Conservation (phyloP, 2,888 invertebrate species). For the Pseudococcus jackbeardsleyi region DNA sequence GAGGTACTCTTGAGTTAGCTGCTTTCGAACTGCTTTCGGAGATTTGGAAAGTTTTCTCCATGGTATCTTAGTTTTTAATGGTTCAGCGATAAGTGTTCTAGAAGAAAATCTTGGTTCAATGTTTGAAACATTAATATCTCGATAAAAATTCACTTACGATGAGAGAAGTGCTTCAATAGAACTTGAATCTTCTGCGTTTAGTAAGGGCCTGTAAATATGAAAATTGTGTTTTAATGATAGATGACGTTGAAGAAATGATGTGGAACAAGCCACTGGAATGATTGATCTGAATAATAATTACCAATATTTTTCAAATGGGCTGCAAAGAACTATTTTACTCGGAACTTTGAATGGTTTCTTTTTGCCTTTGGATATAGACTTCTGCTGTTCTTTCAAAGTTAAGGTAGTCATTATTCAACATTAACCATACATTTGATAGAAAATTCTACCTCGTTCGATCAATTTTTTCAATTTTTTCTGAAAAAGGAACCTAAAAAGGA, state of each 20-base stretch:
- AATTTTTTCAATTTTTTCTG: neutral
- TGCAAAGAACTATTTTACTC: constrained; percentile 38
- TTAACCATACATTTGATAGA: neutral
- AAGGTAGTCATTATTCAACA: constrained; percentile 44
- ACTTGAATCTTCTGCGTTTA: neutral
- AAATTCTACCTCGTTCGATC: neutral
- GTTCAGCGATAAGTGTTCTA: neutral
- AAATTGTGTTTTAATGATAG: neutral
- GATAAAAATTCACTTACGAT: neutral
- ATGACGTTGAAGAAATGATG: neutral
- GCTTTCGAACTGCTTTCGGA: constrained; percentile 36
- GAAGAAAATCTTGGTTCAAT: neutral
- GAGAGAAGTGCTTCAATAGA: neutral
- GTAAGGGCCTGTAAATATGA: neutral
- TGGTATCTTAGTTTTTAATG: constrained; percentile 31
- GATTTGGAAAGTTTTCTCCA: constrained; percentile 52
- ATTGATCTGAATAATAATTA: neutral
- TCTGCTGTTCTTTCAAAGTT: constrained; percentile 13
- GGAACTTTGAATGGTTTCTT: constrained; percentile 13
- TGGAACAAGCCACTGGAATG: neutral
- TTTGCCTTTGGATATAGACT: constrained; percentile 44
- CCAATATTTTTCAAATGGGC: constrained; percentile 55
- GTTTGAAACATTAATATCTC: too few relatives aligned
- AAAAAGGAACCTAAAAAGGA: too few relatives aligned
- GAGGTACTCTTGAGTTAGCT: constrained; percentile 23